Conservation (phyloP, 2,113 vertebrate species). For the Labeo rohita region DNA sequence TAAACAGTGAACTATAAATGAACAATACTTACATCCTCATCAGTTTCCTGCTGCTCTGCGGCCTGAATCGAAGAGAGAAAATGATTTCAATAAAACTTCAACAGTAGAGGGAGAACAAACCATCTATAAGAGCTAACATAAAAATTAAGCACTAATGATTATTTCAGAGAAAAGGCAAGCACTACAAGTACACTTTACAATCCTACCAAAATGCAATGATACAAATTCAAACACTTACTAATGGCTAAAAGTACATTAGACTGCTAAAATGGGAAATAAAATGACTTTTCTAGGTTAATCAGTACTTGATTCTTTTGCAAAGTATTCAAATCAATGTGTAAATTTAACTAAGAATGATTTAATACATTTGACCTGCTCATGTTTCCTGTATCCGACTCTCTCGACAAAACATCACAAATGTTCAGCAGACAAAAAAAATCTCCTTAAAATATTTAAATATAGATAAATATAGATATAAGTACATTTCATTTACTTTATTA, state of each 20-base stretch:
- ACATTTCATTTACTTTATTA: neutral
- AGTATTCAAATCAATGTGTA: neutral
- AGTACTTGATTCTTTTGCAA: neutral
- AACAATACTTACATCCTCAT: conserved; percentile 78
- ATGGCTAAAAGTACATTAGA: neutral
- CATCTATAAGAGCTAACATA: neutral
- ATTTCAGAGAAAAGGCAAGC: conserved; percentile 30
- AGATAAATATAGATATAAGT: too few species aligned
- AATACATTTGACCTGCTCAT: neutral
- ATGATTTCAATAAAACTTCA: conserved; percentile 30
- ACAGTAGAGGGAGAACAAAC: neutral
- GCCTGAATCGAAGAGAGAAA: conserved; percentile 71
- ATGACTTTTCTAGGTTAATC: neutral
- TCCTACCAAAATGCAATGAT: too few species aligned
- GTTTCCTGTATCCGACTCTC: neutral
- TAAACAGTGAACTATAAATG: neutral
- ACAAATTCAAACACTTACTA: neutral
- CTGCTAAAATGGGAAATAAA: neutral
- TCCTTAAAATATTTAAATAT: too few species aligned
- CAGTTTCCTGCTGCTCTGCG: conserved; percentile 76
- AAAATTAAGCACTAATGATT: neutral
- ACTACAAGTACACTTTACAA: neutral
- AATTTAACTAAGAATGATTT: neutral
- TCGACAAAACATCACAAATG: neutral
- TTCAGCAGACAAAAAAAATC: neutral